Conservation (phyloP, 2,888 invertebrate species). For the Lomographa bimaculata region DNA sequence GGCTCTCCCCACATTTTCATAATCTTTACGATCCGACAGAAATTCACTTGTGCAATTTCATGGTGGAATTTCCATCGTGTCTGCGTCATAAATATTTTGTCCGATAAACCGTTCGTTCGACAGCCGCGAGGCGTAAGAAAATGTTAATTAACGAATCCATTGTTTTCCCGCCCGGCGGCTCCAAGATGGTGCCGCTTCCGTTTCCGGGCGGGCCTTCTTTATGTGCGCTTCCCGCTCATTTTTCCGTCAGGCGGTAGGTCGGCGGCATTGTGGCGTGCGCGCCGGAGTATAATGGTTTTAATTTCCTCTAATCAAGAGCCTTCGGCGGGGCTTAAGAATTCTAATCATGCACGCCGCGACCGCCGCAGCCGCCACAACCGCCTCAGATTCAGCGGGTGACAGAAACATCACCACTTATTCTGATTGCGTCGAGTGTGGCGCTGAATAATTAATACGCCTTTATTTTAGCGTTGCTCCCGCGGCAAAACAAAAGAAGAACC, state of each 20-base stretch:
- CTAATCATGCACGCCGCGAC: conserved; percentile 75
- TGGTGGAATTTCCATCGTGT: conserved; percentile 73
- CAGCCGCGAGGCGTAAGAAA: conserved; percentile 87
- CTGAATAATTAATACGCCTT: conserved; percentile 82
- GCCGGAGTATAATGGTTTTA: conserved; percentile 81
- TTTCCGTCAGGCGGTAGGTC: conserved; percentile 71
- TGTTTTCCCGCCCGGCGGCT: conserved; percentile 86
- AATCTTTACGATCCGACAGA: conserved; percentile 50
- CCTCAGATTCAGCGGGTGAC: conserved; percentile 65
- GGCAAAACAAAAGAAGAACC: conserved; percentile 68
- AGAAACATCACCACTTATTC: conserved; percentile 83
- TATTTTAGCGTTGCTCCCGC: conserved; percentile 67
- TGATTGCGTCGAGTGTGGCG: conserved; percentile 83
- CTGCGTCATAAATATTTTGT: conserved; percentile 82
- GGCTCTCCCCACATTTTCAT: conserved; percentile 41
- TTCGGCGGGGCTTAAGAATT: conserved; percentile 82
- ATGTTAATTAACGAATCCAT: conserved; percentile 91
- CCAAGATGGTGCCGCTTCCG: conserved; percentile 84
- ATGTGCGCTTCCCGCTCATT: conserved; percentile 80
- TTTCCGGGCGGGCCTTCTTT: conserved; percentile 80
- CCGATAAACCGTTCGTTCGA: conserved; percentile 84
- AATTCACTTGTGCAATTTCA: conserved; percentile 68
- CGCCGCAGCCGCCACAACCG: conserved; percentile 32
- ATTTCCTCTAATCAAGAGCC: conserved; percentile 84
- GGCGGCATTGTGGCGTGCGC: conserved; percentile 67